Evolutionary conservation across 2,888 invertebrate genomes (phyloP), one percentile per base, ranked within the genome.

Genomic region (Gnatocerus cornutus): DNA sequence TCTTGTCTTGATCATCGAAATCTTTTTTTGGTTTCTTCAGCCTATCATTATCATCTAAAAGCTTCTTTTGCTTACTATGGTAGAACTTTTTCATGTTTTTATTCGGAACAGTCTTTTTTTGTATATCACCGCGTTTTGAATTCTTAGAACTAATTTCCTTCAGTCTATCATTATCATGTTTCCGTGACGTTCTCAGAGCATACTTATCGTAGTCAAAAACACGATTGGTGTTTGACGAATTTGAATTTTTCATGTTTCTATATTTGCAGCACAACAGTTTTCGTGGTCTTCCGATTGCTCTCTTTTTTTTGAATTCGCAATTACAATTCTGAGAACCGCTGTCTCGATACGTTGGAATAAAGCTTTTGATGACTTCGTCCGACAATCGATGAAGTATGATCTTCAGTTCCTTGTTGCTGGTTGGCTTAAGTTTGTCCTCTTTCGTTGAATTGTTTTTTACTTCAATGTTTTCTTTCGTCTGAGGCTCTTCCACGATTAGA

Each of bases 401-500:
- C 30, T 68, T 68, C 37, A 69, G 14, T 45, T 73, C 65, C 33
- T 67, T 65, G 10, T 61, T 71, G 50, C 8, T 27, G 16, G 21
- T 52, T 33, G 8, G 9, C 27, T 62, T 50, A 3, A 10, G 46
- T 13, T 14, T 59, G 3, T 37, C 41, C n/a, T 50, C 46, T 21
- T 58, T 58, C 1, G 6, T 1, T 9, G 33, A n/a, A 9, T 33
- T 7, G 33, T n/a, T 33, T 33, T 33, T 33, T 33, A 21, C 21
- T 21, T 21, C 21, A 4, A 1, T 21, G 21, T 21, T 21, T 1
- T 39, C 10, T 16, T 52, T 68, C 46, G 41, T n/a, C 12, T 41
- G 72, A 2, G 14, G 3, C 73, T 69, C 72, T 72, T 48, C 56
- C 29, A 69, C 65, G 68, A 71, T 73, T 50, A 65, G 67, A 45